A percentile compares a stretch with the other conserved stretches of the same genome.
These are phyloP conservation scores for Pogona vitticeps DNA, from an alignment of 2,113 vertebrate genomes.

Conservation along the genomic window DNA sequence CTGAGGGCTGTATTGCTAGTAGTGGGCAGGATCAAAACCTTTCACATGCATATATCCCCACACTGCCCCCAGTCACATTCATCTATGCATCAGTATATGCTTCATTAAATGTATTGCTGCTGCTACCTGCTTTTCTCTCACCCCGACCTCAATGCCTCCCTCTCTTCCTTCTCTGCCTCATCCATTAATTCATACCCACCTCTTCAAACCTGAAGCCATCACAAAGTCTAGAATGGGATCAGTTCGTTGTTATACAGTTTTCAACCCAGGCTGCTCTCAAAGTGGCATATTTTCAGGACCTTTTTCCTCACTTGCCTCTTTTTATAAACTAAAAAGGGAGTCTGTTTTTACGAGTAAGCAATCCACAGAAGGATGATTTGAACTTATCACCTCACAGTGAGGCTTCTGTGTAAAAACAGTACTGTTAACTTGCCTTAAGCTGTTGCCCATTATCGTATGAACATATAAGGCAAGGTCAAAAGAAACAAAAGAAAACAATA, in stretches of 20 bases:
- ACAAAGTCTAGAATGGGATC: too few species aligned
- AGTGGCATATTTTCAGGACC: background rate
- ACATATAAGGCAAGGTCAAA: background rate
- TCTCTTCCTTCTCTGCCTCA: too few species aligned
- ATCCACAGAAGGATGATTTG: background rate
- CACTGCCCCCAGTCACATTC: background rate
- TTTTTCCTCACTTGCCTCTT: background rate
- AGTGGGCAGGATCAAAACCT: background rate
- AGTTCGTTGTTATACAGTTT: too few species aligned
- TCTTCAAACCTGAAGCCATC: too few species aligned
- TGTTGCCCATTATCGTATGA: background rate
- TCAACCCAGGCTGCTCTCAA: too few species aligned
- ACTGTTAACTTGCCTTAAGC: background rate
- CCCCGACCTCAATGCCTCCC: too few species aligned
- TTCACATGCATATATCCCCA: background rate
- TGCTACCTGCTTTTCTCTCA: too few species aligned
- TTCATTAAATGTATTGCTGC: too few species aligned
- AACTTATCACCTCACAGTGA: background rate
- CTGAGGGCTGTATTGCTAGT: background rate
- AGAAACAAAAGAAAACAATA: too few species aligned
- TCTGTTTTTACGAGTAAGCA: background rate
- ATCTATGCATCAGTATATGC: background rate
- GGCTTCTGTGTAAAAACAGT: conserved; percentile 12
- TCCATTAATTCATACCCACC: too few species aligned
- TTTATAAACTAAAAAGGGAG: background rate